Conservation (phyloP, 1,140 invertebrate genomes). For the Heliconius hermathena region DNA sequence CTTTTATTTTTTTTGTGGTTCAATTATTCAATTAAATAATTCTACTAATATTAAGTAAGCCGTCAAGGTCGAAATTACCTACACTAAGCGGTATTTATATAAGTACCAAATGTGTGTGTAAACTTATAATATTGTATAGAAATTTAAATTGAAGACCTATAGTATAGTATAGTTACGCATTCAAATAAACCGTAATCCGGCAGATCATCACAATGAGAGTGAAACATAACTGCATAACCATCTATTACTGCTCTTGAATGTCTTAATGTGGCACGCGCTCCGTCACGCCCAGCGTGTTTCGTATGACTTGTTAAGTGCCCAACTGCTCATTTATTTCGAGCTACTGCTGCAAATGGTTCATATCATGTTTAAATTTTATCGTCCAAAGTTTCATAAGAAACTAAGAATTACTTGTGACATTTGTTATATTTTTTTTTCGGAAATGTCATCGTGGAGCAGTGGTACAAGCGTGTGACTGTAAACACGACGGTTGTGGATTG, state of each 20-base stretch:
- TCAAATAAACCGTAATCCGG: background rate
- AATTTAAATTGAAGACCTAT: background rate
- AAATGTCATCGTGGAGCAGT: too few relatives aligned
- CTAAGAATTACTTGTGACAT: too few relatives aligned
- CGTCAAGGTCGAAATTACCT: background rate
- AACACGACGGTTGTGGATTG: too few relatives aligned
- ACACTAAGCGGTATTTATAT: background rate
- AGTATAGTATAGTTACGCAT: background rate
- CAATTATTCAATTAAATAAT: background rate
- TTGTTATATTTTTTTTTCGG: too few relatives aligned
- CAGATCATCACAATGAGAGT: slow-evolving; percentile 22
- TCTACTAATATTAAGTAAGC: background rate
- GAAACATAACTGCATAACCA: background rate
- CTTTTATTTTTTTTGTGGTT: background rate
- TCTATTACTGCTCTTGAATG: slow-evolving; percentile 25
- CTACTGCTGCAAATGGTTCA: slow-evolving; percentile 1
- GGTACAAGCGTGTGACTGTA: too few relatives aligned
- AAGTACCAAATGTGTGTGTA: background rate
- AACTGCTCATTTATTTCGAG: slow-evolving; percentile 25
- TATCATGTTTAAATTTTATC: background rate
- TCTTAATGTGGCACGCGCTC: slow-evolving; percentile 19
- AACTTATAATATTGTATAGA: background rate
- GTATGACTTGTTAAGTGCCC: slow-evolving; percentile 20
- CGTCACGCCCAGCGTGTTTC: slow-evolving; percentile 24
- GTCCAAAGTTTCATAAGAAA: background rate